These are phyloP conservation scores for Chloroceryle aenea DNA, from an alignment of 2,113 vertebrate genomes.

Conservation along the genomic window DNA sequence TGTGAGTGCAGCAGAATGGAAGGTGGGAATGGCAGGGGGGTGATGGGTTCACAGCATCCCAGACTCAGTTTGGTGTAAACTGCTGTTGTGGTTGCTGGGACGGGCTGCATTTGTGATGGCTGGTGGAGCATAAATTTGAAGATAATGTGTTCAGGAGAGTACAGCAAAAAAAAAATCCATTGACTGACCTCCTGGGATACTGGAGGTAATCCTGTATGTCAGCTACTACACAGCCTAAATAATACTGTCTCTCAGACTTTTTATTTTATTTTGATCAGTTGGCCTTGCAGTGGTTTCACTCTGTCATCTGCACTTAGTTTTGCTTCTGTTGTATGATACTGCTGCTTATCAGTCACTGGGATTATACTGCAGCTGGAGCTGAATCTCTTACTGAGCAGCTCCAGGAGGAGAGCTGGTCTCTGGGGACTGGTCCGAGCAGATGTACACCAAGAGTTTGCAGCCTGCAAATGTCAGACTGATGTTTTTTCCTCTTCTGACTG, in stretches of 20 bases:
- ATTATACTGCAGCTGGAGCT: not conserved
- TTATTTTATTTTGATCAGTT: not conserved
- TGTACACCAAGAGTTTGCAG: not conserved
- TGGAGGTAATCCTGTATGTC: not conserved
- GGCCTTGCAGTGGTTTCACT: not conserved
- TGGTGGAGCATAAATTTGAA: not conserved
- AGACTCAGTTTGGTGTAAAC: not conserved
- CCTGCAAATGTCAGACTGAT: not conserved
- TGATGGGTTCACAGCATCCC: not conserved
- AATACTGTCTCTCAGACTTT: not conserved
- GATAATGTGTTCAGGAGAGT: not conserved
- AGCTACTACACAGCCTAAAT: not conserved
- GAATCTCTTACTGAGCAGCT: not conserved
- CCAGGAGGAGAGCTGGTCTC: not conserved
- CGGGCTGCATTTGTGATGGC: not conserved
- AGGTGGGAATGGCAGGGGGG: not conserved
- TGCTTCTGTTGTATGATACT: not conserved
- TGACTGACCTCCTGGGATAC: not conserved
- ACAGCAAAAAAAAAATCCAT: not conserved
- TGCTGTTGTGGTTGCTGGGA: not conserved
- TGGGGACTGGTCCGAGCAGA: not conserved
- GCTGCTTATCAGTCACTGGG: not conserved
- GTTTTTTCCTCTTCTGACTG: not conserved
- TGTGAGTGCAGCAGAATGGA: not conserved
- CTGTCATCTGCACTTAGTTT: not conserved